Percentiles rank a stretch among this genome's conserved stretches.
Evolutionary conservation across 2,113 vertebrate species (phyloP).

Genomic region (Phainopepla nitens): DNA sequence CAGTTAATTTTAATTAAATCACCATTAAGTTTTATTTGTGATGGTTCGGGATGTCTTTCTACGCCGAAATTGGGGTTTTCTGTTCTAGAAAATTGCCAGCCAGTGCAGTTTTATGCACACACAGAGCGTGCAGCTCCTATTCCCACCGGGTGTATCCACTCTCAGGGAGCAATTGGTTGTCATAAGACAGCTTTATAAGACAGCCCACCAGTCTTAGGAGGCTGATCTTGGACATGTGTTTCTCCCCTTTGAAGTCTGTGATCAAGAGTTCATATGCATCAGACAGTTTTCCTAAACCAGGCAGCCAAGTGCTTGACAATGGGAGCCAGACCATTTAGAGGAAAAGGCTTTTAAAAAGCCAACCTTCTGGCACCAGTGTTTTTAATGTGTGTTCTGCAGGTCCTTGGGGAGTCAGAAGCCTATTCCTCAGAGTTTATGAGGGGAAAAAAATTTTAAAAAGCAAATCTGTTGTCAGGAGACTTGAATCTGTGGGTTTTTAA

Average conservation of each 20-base stretch:
- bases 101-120: not conserved
- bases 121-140: not conserved
- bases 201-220: not conserved
- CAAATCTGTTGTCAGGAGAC: not conserved
- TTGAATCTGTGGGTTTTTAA: not conserved
- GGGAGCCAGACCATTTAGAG: not conserved
- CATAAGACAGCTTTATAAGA: not conserved
- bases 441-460: not conserved
- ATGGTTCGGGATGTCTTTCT: not conserved
- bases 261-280: conserved; percentile 21
- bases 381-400: not conserved
- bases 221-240: conserved; percentile 38
- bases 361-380: not conserved
- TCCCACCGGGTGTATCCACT: not conserved
- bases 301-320: conserved; percentile 9
- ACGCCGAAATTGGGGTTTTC: not conserved
- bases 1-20: not conserved
- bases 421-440: not conserved
- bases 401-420: not conserved
- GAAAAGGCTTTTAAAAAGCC: not conserved
- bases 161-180: not conserved
- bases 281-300: conserved; percentile 1
- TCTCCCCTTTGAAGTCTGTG: conserved; percentile 55
- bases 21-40: not conserved
- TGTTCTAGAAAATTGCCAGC: not conserved